Base-by-base conservation (phyloP, 2,888 invertebrate genomes). In the Thymelicus sylvestris region DNA sequence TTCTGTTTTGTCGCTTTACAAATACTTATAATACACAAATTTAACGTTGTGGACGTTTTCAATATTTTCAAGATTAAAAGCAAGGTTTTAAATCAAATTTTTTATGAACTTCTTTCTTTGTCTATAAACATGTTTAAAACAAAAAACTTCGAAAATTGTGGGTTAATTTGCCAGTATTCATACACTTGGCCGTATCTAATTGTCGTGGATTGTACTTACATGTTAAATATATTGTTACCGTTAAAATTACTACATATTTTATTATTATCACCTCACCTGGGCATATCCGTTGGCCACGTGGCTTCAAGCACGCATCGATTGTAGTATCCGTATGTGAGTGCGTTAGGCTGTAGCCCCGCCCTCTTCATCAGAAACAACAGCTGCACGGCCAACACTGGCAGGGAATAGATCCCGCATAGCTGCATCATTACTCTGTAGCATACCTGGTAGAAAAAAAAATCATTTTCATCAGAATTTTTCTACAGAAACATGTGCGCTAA, bases 401-500 rank as follows among this genome's bases (percentile, higher is more conserved):
- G 95, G 71, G 98, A 97, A 86, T 99, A 98, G 76, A 97, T 96
- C 7, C 99, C 99, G 90, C 99, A 99, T 38, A 99, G 94, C 89
- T 99, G 99, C 98, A 99, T 99, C 96, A 99, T 97, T 66, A 99
- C 97, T 73, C 99, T 95, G 89, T 99, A 99, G 91, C 99, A 99
- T 66, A 99, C 98, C 97, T 96, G 78, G 6, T 72, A 71, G 15
- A 31, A 31, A 2, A 31, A 24, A 31, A 31, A 31, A 31, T 0
- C 0, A 31, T 31, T 31, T 31, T 31, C 31, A 31, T 31, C 31
- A 31, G 1, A 31, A 3, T 31, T 31, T 31, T 31, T 31, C 31
- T 31, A 2, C 31, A 31, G 31, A 31, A 31, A 2, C 31, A 31
- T 1, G 31, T 2, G 31, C 31, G 31, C 31, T 31, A 31, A 31